Evolutionary conservation across 2,888 invertebrate species (phyloP).

Genomic region (Chrysolina americana): DNA sequence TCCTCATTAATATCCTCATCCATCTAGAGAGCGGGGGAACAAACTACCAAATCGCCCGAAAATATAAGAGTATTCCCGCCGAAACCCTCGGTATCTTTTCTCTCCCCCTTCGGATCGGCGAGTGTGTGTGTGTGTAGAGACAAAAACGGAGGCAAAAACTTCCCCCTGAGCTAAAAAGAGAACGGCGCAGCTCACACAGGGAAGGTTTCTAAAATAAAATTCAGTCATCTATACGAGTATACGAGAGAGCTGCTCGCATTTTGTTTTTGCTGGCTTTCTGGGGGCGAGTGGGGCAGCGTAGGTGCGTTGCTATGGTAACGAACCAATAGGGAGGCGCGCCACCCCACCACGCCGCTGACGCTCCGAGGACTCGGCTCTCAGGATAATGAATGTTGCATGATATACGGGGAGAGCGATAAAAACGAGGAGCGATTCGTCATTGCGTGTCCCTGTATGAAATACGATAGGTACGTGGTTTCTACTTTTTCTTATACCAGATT

Average conservation of each 20-base stretch:
- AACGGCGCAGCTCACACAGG: conserved; percentile 49
- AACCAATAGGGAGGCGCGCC: conserved; percentile 59
- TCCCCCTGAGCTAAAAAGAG: conserved; percentile 60
- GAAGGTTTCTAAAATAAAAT: conserved; percentile 62
- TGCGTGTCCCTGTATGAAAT: conserved; percentile 12
- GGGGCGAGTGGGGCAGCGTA: conserved; percentile 61
- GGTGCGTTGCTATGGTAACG: conserved; percentile 65
- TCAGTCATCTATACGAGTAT: conserved; percentile 47
- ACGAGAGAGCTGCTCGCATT: conserved; percentile 60
- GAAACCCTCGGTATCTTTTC: conserved; percentile 35
- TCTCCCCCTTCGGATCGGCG: conserved; percentile 34
- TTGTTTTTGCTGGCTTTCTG: conserved; percentile 65
- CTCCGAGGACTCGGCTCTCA: conserved; percentile 9
- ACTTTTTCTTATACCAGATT: no score
- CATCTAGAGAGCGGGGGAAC: conserved; percentile 55
- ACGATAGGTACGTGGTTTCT: not conserved
- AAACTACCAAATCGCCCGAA: conserved; percentile 65
- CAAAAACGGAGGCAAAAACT: conserved; percentile 60
- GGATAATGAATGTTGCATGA: conserved; percentile 21
- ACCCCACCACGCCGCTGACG: conserved; percentile 56
- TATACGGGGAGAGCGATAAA: conserved; percentile 22
- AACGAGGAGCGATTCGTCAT: conserved; percentile 4
- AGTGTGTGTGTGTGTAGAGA: conserved; percentile 28
- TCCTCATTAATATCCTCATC: conserved; percentile 65
- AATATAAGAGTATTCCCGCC: conserved; percentile 57